Conservation (phyloP, 2,113 vertebrate species). For the Athene noctua region DNA sequence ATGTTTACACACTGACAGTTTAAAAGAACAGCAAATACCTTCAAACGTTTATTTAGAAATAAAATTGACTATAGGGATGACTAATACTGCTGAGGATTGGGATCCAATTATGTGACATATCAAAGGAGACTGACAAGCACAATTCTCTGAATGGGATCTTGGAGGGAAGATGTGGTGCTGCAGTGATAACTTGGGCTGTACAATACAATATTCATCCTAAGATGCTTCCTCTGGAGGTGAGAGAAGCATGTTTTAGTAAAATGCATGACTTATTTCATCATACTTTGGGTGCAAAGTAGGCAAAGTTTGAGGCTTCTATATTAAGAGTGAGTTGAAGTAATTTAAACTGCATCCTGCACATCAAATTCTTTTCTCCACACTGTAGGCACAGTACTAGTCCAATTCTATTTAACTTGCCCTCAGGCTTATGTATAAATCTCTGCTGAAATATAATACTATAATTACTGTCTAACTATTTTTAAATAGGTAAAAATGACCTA, state of each 20-base stretch:
- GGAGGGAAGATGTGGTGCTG: neutral
- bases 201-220: neutral
- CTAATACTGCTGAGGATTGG: neutral
- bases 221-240: neutral
- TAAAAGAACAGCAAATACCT: neutral
- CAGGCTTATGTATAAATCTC: neutral
- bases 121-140: neutral
- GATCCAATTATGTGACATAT: neutral
- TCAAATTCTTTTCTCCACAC: constrained; percentile 14
- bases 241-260: neutral
- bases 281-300: neutral
- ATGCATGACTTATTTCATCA: neutral
- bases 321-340: neutral
- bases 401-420: constrained; percentile 29
- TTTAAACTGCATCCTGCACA: neutral
- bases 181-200: neutral
- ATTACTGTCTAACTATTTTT: constrained; percentile 17
- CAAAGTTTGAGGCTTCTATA: neutral
- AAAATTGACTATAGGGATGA: neutral
- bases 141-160: neutral
- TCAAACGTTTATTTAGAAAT: neutral
- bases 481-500: constrained; percentile 47
- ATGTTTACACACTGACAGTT: neutral
- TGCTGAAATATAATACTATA: constrained; percentile 18
- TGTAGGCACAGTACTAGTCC: constrained; percentile 6